Conservation (phyloP, 2,888 invertebrate genomes). For the Linnaemya vulpina region DNA sequence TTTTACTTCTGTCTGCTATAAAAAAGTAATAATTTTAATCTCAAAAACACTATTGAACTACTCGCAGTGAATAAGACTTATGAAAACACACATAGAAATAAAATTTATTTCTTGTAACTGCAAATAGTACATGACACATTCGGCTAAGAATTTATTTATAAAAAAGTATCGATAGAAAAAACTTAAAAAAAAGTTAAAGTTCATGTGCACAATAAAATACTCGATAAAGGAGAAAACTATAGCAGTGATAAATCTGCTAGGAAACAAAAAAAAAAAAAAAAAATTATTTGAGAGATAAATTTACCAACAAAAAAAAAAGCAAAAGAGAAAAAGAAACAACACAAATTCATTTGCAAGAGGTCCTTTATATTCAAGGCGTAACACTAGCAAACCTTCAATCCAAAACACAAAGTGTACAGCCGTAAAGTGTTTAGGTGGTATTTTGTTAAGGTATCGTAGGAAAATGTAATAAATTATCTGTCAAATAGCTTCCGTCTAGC, state of each 20-base stretch:
- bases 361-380: constrained; percentile 36
- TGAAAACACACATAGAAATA: background rate
- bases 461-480: constrained; percentile 73
- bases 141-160: background rate
- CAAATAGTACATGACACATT: background rate
- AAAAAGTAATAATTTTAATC: too few species aligned
- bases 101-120: background rate
- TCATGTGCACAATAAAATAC: background rate
- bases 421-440: constrained; percentile 10
- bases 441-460: constrained; percentile 51
- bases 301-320: background rate
- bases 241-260: constrained; percentile 16
- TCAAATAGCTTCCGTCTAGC: constrained; percentile 68
- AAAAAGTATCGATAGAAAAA: background rate
- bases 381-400: background rate
- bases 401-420: background rate
- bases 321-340: too few species aligned
- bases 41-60: too few species aligned
- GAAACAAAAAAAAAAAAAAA: constrained; percentile 18
- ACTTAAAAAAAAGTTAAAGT: background rate
- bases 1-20: too few species aligned
- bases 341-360: background rate
- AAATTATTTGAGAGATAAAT: constrained; percentile 36
- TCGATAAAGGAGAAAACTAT: background rate
- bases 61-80: too few species aligned